Percentiles rank a stretch among this genome's conserved stretches.
phyloP scores from a whole-genome alignment of 2,797 vertebrate genomes.

The Tympanoctomys barrerae region DNA sequence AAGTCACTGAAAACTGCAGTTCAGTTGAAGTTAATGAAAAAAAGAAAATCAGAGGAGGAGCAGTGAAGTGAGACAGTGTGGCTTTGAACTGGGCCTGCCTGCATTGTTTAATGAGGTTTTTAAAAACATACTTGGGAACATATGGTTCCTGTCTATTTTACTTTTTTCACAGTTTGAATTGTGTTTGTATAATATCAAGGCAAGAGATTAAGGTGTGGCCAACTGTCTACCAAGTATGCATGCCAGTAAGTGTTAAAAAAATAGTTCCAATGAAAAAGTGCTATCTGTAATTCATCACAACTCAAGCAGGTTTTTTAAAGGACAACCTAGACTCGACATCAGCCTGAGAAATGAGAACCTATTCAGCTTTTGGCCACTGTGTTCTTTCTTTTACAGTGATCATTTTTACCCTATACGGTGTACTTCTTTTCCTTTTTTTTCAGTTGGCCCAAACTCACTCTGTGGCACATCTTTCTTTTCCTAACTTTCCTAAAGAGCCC shows the following conservation, averaged over 20 bases:
- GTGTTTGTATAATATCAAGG: background rate
- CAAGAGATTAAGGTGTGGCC: background rate
- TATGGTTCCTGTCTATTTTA: background rate
- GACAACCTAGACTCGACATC: background rate
- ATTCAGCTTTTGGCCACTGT: background rate
- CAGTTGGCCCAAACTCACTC: background rate
- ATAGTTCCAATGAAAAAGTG: background rate
- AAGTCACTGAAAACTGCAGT: background rate
- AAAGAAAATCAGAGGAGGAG: background rate
- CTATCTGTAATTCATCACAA: background rate
- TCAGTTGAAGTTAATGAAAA: constrained; percentile 11
- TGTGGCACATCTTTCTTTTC: background rate
- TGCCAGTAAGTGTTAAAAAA: background rate
- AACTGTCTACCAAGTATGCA: background rate
- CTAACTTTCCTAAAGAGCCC: background rate
- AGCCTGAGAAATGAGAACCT: background rate
- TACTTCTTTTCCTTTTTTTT: background rate
- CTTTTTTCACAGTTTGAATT: background rate
- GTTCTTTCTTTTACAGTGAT: background rate
- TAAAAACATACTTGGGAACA: background rate
- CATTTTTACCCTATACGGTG: background rate
- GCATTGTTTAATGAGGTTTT: background rate
- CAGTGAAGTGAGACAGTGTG: background rate
- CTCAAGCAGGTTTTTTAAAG: background rate
- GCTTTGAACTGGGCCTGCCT: background rate